Evolutionary conservation across 1,140 invertebrate genomes (phyloP).

Genomic region (Meloidogyne floridensis): DNA sequence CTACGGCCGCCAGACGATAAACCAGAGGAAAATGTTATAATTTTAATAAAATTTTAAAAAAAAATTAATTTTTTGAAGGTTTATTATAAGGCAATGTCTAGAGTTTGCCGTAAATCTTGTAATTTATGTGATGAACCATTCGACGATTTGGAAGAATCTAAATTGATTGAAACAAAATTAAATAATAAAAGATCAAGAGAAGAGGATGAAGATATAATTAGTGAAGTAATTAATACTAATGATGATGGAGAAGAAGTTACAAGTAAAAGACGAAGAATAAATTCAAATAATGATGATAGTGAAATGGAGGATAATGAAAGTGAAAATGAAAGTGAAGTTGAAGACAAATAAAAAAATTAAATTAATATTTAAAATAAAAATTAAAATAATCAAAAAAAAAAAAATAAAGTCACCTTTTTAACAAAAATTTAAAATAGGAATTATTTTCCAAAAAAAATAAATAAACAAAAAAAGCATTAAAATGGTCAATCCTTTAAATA

Average conservation of each 20-base stretch:
- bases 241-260: constrained; percentile 10
- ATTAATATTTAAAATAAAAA: too few species aligned
- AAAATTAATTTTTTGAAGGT: neutral
- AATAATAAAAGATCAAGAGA: constrained; percentile 2
- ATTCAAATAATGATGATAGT: neutral
- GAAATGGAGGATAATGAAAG: neutral
- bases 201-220: constrained; percentile 7
- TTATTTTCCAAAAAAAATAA: too few species aligned
- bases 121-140: constrained; percentile 20
- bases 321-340: constrained; percentile 2
- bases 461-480: too few species aligned
- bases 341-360: neutral
- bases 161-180: neutral
- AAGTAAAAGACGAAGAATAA: neutral
- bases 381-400: too few species aligned
- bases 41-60: neutral
- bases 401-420: too few species aligned
- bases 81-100: constrained; percentile 25
- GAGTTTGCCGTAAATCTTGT: constrained; percentile 16
- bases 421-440: too few species aligned
- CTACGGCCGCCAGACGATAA: constrained; percentile 11
- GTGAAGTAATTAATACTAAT: neutral
- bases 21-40: constrained; percentile 18
- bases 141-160: neutral
- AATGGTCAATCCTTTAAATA: too few species aligned